phyloP scores from a whole-genome alignment of 2,113 vertebrate genomes.

The Mionectes macconnelli region DNA sequence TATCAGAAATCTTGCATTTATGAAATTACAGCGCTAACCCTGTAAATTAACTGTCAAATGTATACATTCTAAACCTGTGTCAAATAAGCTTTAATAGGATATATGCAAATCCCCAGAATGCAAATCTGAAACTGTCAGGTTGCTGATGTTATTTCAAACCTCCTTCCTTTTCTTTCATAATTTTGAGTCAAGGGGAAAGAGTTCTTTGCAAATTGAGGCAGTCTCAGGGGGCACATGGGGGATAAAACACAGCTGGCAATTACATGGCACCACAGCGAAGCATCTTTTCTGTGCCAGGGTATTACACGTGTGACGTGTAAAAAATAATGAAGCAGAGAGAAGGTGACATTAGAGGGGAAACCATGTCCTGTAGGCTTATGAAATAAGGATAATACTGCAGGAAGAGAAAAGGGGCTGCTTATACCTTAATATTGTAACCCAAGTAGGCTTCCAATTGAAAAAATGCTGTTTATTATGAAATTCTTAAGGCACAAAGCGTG shows the following conservation, averaged over 20 bases:
- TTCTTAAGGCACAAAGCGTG: conserved; percentile 2
- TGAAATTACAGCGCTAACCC: conserved; percentile 58
- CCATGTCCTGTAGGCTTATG: conserved; percentile 4
- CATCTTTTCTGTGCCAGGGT: conserved; percentile 27
- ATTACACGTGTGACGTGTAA: conserved; percentile 1
- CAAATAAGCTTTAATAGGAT: conserved; percentile 67
- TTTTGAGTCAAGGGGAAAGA: conserved; percentile 54
- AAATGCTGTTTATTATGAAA: conserved; percentile 38
- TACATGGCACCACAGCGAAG: conserved; percentile 1
- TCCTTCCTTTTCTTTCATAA: neutral
- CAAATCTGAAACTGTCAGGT: conserved; percentile 63
- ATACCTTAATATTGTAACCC: neutral
- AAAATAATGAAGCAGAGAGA: conserved; percentile 46
- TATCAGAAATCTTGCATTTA: conserved; percentile 63
- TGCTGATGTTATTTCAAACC: conserved; percentile 63
- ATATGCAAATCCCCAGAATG: conserved; percentile 69
- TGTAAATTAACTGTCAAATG: conserved; percentile 68
- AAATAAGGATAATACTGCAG: conserved; percentile 55
- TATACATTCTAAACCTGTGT: conserved; percentile 53
- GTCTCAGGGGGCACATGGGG: neutral
- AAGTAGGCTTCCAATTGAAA: conserved; percentile 23
- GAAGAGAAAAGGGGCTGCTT: conserved; percentile 49
- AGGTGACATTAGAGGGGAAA: conserved; percentile 56
- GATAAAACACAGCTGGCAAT: conserved; percentile 14
- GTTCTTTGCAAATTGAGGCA: conserved; percentile 12